Evolutionary conservation across 2,797 vertebrate species (phyloP), one percentile per base, ranked within the genome.

Genomic region (Silurus aristotelis): DNA sequence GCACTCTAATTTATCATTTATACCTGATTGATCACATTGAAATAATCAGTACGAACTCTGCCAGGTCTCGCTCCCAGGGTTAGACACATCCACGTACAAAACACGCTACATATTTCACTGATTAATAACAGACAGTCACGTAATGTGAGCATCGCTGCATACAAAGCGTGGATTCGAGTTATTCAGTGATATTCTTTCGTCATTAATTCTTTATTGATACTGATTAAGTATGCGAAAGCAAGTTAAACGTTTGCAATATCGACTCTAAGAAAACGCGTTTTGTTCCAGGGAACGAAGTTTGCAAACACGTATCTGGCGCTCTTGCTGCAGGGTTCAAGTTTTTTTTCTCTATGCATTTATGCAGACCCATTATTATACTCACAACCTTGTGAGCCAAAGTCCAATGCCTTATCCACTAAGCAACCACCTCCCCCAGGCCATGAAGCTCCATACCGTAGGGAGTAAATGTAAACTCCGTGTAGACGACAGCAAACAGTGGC

Each of bases 1-100:
- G 71, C 87, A 83, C 89, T 85, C 58, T 84, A 89, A 89, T 89
- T 89, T 88, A 82, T 82, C 87, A 83, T 86, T 88, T 89, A 89
- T 88, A 87, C 84, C 86, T 87, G 87, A 89, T 85, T 88, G 89
- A 89, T 87, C 79, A 68, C 85, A 82, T 56, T 84, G 82, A 87
- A 87, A 87, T 87, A 87, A 87, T 81, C 86, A 73, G 86, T 60
- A 46, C 31, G 68, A 75, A 83, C 67, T 68, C 82, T 58, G 31
- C 64, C 38, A 80, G 82, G 56, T 27, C 10, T 38, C n/a, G 15
- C 31, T 22, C 52, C 43, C 55, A 8, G 31, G 46, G 10, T 56
- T 73, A 43, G 64, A 79, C 58, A 2, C 1, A 13, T 27, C 27
- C 52, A 27, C 25, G 27, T 66, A 72, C 80, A 31, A 83, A 72